These are phyloP conservation scores for Gasterosteus nipponicus DNA, from an alignment of 2,113 vertebrate species.

Conservation along the genomic window DNA sequence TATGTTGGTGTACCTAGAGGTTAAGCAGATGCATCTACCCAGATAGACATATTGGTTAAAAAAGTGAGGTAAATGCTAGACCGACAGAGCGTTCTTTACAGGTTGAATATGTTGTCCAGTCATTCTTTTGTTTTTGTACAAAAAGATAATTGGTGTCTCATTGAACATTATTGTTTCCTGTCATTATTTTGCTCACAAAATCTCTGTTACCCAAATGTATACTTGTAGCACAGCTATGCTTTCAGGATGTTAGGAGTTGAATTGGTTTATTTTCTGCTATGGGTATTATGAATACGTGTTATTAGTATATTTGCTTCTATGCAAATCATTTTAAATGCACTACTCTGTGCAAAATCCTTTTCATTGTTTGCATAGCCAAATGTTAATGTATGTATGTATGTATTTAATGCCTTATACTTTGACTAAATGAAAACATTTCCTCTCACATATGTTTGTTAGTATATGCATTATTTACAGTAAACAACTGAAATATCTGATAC, in stretches of 20 bases:
- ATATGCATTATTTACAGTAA: neutral
- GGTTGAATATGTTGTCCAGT: neutral
- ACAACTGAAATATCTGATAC: neutral
- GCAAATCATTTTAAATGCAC: slow-evolving; percentile 8
- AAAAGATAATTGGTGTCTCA: neutral
- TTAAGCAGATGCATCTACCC: neutral
- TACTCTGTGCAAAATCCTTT: neutral
- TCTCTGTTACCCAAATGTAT: neutral
- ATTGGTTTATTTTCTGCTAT: slow-evolving; percentile 10
- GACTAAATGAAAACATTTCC: neutral
- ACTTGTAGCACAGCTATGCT: slow-evolving; percentile 2
- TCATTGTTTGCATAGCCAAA: neutral
- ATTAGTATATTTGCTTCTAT: slow-evolving; percentile 23
- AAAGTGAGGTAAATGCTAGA: slow-evolving; percentile 5
- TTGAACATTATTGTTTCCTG: neutral
- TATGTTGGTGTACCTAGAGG: neutral
- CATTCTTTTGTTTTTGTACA: neutral
- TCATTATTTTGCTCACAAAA: neutral
- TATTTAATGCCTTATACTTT: slow-evolving; percentile 23
- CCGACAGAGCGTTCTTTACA: neutral
- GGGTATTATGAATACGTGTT: neutral
- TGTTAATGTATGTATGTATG: neutral
- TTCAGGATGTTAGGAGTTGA: neutral
- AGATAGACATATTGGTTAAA: neutral
- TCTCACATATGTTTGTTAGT: neutral